Evolutionary conservation across 2,113 vertebrate genomes (phyloP), one percentile per base, ranked within the genome.

Genomic region (Petaurus breviceps): DNA sequence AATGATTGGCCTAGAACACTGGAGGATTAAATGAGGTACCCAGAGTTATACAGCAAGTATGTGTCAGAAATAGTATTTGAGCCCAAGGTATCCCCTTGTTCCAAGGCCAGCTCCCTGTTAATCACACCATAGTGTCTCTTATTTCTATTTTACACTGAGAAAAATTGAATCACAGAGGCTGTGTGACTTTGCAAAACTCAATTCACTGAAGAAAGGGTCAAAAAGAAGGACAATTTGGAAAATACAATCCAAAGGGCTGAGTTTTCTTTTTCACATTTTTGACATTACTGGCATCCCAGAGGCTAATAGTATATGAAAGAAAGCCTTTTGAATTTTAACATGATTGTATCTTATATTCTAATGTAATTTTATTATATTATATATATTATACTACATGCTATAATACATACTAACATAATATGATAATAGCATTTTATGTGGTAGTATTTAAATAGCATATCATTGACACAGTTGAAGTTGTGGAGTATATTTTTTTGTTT

Each of bases 241-340:
- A 77, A 77, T 37, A n/a, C 37, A 77, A 77, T 6, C 4, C 14
- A n/a, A 77, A n/a, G 31, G 37, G 57, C 31, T 57, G 26, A 25
- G 25, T 26, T 55, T 55, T 5, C 4, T 51, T 26, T 55, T 55
- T 49, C 47, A 96, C 90, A 97, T 98, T 98, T 97, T 94, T 98
- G 96, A 97, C 97, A 96, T 98, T 98, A 97, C 97, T 98, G 96
- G 96, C 97, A 98, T 97, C 95, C 93, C 57, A 94, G 93, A 91
- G 96, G 55, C 90, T 97, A 53, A 50, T 23, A 28, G 95, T 97
- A 97, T 95, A 97, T 46, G 91, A 98, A 98, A 98, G 94, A 93
- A 31, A 95, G 93, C 50, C 52, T 49, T 54, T 91, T 22, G 22
- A 94, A 96, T 98, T 97, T 95, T 95, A 93, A 97, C 96, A 89